These are phyloP conservation scores for Frieseomelitta varia DNA, from an alignment of 1,140 invertebrate species.

Conservation along the genomic window DNA sequence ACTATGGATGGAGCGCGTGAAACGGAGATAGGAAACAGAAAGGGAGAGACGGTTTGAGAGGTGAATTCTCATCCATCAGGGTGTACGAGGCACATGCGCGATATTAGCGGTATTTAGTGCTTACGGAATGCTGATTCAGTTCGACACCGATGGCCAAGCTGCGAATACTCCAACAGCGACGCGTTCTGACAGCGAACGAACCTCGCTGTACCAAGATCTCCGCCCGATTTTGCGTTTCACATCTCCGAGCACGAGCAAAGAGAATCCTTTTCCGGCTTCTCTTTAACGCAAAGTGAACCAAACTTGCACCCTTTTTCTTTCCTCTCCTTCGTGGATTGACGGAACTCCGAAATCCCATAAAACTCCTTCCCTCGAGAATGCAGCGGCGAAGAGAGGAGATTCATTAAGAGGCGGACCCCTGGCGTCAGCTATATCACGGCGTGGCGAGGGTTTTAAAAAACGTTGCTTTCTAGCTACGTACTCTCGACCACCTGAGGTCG, in stretches of 20 bases:
- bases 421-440: slow-evolving; percentile 18
- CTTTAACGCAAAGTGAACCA: not conserved
- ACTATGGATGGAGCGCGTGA: slow-evolving; percentile 35
- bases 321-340: not conserved
- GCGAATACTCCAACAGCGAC: slow-evolving; percentile 31
- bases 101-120: slow-evolving; percentile 75
- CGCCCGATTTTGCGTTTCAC: not conserved
- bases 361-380: not conserved
- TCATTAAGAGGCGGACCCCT: slow-evolving; percentile 10
- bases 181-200: slow-evolving; percentile 27
- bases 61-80: slow-evolving; percentile 68
- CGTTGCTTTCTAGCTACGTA: slow-evolving; percentile 13
- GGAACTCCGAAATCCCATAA: slow-evolving; percentile 18
- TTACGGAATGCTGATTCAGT: slow-evolving; percentile 73
- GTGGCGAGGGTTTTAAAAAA: slow-evolving; percentile 27
- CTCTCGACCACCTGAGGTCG: slow-evolving; percentile 38
- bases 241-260: not conserved
- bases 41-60: slow-evolving; percentile 4
- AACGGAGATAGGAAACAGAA: not conserved
- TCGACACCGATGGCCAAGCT: slow-evolving; percentile 65
- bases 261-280: not conserved
- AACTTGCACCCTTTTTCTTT: not conserved
- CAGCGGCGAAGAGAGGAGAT: not conserved
- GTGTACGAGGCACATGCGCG: slow-evolving; percentile 57
- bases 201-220: not conserved